Base-by-base conservation (phyloP, 2,113 vertebrate genomes). In the Paratilapia polleni region DNA sequence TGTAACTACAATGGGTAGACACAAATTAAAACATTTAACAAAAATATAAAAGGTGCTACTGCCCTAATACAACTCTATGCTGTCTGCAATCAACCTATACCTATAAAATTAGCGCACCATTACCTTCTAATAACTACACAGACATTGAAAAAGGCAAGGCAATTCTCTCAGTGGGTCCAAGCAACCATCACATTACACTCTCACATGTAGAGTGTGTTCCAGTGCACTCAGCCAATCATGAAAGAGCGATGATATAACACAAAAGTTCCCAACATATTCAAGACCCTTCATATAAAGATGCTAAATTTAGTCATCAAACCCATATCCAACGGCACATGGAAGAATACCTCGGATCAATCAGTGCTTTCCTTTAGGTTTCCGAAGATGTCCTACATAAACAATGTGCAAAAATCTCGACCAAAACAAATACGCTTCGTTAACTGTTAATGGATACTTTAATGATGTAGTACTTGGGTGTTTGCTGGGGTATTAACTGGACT, bases 171-270 rank as follows among this genome's bases (percentile, higher is more conserved):
- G 47, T 62, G 75, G 34, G 70, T 59, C 77, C 20, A 66, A 77
- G 70, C 79, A 84, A 81, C 26, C 84, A 83, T 76, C 87, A 76
- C 54, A 88, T 73, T 57, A 82, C 54, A 74, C 34, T 38, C 91
- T 89, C 88, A 87, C 82, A 90, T 90, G 87, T 88, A 26, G 41
- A 64, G 34, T 89, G 80, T 84, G 66, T 86, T 86, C 91, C 78
- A 77, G 78, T 66, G 49, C 76, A 73, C 64, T 70, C 80, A 86
- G 84, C 88, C 93, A 90, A 89, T 89, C 84, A 68, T 83, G 76
- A 64, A 78, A 26, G 83, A 68, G 86, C 58, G 64, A 52, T 91
- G 88, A 93, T 89, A 89, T 89, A 90, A 93, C 83, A 78, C 61
- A 56, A 58, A 92, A 90, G 82, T 89, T 91, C 28, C 34, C 59